A percentile compares a stretch with the other conserved stretches of the same genome.
Evolutionary conservation across 2,888 invertebrate genomes (phyloP).

Genomic region (Smittia aterrima): DNA sequence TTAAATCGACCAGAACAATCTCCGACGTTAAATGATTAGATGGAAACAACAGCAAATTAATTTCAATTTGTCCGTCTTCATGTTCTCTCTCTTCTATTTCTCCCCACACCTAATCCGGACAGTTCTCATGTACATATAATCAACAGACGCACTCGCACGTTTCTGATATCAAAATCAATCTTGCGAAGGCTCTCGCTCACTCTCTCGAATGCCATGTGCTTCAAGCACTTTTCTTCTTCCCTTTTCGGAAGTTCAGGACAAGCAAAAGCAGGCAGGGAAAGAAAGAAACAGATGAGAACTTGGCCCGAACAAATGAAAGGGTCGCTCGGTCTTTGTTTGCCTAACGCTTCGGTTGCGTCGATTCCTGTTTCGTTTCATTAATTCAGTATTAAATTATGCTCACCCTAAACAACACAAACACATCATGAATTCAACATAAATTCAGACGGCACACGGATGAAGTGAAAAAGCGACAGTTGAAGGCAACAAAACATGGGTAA

Average conservation of each 20-base stretch:
- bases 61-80: conserved; percentile 34
- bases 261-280: background rate
- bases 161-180: conserved; percentile 23
- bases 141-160: conserved; percentile 16
- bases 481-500: conserved; percentile 17
- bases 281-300: too few relatives aligned
- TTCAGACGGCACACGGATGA: background rate
- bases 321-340: too few relatives aligned
- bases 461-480: background rate
- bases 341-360: background rate
- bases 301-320: too few relatives aligned
- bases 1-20: conserved; percentile 35
- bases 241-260: background rate
- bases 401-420: background rate
- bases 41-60: conserved; percentile 36
- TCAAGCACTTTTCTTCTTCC: background rate
- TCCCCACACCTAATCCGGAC: background rate
- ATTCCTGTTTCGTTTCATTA: conserved; percentile 21
- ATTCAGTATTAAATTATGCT: conserved; percentile 34
- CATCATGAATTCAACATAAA: conserved; percentile 1
- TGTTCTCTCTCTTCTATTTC: background rate
- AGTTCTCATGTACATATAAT: background rate
- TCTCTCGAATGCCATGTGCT: too few relatives aligned
- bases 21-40: conserved; percentile 26
- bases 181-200: too few relatives aligned